A percentile compares a stretch with the other conserved stretches of the same genome.
These are phyloP conservation scores for Drosophila falleni DNA, from an alignment of 2,888 invertebrate species.

Conservation along the genomic window DNA sequence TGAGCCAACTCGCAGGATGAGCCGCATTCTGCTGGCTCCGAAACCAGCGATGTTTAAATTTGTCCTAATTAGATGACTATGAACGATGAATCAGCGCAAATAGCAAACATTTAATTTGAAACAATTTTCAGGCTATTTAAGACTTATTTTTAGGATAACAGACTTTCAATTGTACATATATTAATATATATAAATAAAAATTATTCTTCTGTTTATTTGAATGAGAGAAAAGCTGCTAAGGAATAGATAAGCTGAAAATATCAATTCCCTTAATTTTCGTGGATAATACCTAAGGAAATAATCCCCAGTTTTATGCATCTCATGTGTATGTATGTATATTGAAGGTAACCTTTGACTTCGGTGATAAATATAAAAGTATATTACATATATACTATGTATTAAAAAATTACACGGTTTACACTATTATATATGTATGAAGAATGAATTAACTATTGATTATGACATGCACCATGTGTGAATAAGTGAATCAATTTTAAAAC, in stretches of 20 bases:
- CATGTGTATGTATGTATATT: no score
- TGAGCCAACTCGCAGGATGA: constrained; percentile 44
- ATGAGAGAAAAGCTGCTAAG: no score
- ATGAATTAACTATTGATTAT: not conserved
- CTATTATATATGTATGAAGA: not conserved
- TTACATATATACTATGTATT: no score
- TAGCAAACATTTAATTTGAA: constrained; percentile 9
- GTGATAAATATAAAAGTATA: no score
- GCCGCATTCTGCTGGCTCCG: not conserved
- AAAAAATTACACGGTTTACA: not conserved
- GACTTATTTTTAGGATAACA: not conserved
- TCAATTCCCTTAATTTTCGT: no score
- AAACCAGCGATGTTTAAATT: constrained; percentile 78
- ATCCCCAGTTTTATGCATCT: no score
- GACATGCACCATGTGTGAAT: not conserved
- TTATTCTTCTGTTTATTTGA: not conserved
- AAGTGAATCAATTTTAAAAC: not conserved
- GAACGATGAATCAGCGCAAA: constrained; percentile 78
- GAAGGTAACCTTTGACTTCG: no score
- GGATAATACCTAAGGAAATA: no score
- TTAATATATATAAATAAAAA: not conserved
- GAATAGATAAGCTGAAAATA: no score
- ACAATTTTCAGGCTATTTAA: not conserved
- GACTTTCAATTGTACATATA: not conserved
- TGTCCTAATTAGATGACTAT: constrained; percentile 85